phyloP scores from a whole-genome alignment of 2,797 vertebrate species.

The Acropternis orthonyx region DNA sequence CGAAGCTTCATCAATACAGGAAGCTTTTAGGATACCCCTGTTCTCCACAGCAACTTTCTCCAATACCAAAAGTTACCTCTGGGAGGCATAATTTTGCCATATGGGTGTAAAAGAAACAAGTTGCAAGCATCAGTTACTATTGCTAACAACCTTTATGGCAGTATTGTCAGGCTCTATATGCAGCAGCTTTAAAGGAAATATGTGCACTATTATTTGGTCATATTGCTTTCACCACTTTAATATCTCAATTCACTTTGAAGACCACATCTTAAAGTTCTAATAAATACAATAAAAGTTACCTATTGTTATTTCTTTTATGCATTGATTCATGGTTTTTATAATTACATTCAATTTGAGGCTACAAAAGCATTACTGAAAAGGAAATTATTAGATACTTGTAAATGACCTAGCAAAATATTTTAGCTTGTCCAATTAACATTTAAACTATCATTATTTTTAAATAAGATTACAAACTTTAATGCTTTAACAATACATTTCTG shows the following conservation, averaged over 20 bases:
- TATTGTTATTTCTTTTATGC: slow-evolving; percentile 3
- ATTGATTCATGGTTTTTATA: slow-evolving; percentile 29
- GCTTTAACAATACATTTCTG: neutral
- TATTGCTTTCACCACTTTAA: neutral
- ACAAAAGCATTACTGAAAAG: slow-evolving; percentile 26
- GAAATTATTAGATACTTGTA: slow-evolving; percentile 23
- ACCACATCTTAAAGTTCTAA: neutral
- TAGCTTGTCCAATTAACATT: slow-evolving; percentile 17
- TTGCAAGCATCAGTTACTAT: neutral
- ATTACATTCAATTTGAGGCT: slow-evolving; percentile 9
- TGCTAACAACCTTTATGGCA: neutral
- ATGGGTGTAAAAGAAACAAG: neutral
- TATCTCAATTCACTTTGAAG: neutral
- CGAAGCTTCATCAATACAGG: neutral
- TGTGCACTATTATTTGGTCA: neutral
- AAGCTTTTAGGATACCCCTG: neutral
- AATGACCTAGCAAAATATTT: slow-evolving; percentile 1
- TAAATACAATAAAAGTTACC: neutral
- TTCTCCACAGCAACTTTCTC: neutral
- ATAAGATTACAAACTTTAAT: slow-evolving; percentile 21
- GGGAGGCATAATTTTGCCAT: slow-evolving; percentile 51
- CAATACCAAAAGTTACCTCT: slow-evolving; percentile 26
- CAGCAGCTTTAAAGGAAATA: neutral
- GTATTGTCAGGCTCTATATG: neutral
- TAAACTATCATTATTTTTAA: slow-evolving; percentile 36